Conservation (phyloP, 2,113 vertebrate species). For the Ivindomyrus marchei region DNA sequence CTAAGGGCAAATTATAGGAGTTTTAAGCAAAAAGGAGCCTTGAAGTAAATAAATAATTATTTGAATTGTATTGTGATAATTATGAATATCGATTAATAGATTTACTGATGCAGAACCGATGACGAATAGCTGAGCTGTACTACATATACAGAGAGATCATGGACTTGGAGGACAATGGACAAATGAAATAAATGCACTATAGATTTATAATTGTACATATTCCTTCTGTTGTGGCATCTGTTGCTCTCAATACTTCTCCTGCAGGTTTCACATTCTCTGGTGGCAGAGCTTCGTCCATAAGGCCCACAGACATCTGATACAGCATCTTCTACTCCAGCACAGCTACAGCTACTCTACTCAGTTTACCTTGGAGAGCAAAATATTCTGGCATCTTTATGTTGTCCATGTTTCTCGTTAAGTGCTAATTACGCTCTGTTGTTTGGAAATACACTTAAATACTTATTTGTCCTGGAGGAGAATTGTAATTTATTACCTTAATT, state of each 20-base stretch:
- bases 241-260: neutral
- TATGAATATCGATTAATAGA: neutral
- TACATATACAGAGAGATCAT: neutral
- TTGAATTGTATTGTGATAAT: neutral
- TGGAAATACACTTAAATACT: neutral
- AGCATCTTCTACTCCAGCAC: neutral
- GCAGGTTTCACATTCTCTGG: neutral
- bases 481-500: neutral
- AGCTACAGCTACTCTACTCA: neutral
- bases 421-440: neutral
- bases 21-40: neutral
- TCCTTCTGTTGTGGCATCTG: neutral
- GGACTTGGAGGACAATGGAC: neutral
- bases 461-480: neutral
- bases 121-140: neutral
- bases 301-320: neutral
- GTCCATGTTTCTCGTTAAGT: neutral
- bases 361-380: neutral
- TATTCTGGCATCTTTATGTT: neutral
- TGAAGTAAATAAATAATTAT: neutral
- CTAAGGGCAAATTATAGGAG: neutral
- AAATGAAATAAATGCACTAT: neutral
- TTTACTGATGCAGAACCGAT: neutral
- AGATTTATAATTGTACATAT: neutral
- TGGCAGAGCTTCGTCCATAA: neutral